phyloP scores from a whole-genome alignment of 1,140 invertebrate species.

The Phymorhynchus buccinoides region DNA sequence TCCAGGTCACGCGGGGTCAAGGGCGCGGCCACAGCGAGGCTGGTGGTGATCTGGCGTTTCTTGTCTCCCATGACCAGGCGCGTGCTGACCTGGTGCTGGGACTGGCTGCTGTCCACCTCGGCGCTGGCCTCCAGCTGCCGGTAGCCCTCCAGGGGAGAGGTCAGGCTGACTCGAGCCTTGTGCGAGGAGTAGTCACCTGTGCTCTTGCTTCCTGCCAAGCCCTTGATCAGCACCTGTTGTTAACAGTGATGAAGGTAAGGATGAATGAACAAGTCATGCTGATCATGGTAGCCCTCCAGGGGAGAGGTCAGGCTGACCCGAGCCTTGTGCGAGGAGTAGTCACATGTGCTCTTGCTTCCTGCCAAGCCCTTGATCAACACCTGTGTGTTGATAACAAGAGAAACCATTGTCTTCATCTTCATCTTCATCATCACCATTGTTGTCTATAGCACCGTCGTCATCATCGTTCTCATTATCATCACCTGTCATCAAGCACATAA shows the following conservation, averaged over 20 bases:
- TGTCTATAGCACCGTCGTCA: too few species aligned
- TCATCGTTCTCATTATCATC: too few species aligned
- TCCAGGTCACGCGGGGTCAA: conserved; percentile 18
- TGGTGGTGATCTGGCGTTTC: conserved; percentile 24
- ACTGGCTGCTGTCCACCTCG: conserved; percentile 9
- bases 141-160: conserved; percentile 58
- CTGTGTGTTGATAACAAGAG: too few species aligned
- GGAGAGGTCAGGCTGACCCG: too few species aligned
- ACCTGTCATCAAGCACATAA: too few species aligned
- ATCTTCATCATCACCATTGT: too few species aligned
- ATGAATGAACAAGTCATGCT: too few species aligned
- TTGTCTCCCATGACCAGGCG: conserved; percentile 22
- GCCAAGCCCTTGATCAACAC: too few species aligned
- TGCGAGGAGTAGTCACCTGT: conserved; percentile 4
- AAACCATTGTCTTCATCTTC: too few species aligned
- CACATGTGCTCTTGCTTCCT: too few species aligned
- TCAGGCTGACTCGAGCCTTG: conserved; percentile 46
- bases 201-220: conserved; percentile 5
- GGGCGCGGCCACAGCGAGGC: conserved; percentile 31
- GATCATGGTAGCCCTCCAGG: too few species aligned
- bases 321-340: too few species aligned
- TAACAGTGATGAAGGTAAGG: background rate
- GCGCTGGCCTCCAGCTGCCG: conserved; percentile 33
- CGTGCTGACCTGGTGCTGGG: conserved; percentile 25
- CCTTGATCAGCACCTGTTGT: conserved; percentile 30